Percentiles rank a stretch among this genome's conserved stretches.
These are phyloP conservation scores for Microcebus murinus DNA, from an alignment of 2,113 vertebrate species.

Conservation along the genomic window DNA sequence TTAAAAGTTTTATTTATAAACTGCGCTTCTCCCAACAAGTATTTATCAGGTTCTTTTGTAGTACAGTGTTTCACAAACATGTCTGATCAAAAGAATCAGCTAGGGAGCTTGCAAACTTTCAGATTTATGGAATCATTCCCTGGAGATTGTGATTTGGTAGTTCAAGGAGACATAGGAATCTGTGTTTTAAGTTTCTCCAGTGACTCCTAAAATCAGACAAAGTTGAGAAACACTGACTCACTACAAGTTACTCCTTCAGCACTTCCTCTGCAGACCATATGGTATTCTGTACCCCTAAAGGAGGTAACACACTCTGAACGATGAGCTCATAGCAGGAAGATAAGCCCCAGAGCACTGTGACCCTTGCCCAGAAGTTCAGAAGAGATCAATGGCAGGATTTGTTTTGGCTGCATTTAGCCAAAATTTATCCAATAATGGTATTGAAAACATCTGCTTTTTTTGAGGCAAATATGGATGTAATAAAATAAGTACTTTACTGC, in stretches of 20 bases:
- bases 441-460: constrained; percentile 51
- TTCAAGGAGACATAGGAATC: background rate
- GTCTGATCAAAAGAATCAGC: background rate
- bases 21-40: background rate
- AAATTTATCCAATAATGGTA: constrained; percentile 55
- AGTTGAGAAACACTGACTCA: background rate
- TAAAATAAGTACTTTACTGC: constrained; percentile 43
- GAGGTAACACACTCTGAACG: background rate
- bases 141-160: background rate
- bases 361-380: constrained; percentile 31
- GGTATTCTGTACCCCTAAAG: background rate
- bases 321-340: background rate
- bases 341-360: background rate
- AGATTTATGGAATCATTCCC: background rate
- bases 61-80: background rate
- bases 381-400: constrained; percentile 48
- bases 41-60: background rate
- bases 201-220: constrained; percentile 42
- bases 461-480: constrained; percentile 40
- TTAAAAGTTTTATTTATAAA: constrained; percentile 8
- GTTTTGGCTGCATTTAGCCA: constrained; percentile 7
- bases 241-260: background rate
- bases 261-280: background rate
- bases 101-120: background rate
- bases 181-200: background rate